Percentiles rank a stretch among this genome's conserved stretches.
Evolutionary conservation across 2,113 vertebrate species (phyloP).

Genomic region (Zosterops hypoxanthus): DNA sequence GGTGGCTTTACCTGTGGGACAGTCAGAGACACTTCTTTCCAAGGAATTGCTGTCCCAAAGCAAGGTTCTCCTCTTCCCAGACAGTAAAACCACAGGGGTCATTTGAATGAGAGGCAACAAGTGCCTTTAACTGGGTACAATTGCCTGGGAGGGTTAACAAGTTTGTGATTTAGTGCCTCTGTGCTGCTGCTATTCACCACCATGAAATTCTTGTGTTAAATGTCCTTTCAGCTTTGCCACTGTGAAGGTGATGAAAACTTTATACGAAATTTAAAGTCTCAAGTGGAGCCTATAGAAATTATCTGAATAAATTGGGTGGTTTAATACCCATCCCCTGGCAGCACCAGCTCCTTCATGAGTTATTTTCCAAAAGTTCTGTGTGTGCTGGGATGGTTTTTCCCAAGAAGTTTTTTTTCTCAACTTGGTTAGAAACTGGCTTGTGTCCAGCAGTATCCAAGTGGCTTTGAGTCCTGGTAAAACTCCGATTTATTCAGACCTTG

Average conservation of each 20-base stretch:
- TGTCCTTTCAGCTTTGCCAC: background rate
- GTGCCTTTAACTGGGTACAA: background rate
- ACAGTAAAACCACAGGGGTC: background rate
- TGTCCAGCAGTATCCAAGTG: background rate
- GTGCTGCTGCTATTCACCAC: background rate
- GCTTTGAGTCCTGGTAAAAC: background rate
- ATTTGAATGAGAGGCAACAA: background rate
- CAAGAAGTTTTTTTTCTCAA: background rate
- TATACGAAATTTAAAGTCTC: background rate
- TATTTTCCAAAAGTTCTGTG: background rate
- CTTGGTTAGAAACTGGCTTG: background rate
- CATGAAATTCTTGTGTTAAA: background rate
- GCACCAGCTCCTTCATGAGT: background rate
- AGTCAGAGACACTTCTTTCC: background rate
- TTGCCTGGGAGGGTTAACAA: background rate
- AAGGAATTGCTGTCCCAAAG: background rate
- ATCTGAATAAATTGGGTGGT: background rate
- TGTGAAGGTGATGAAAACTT: background rate
- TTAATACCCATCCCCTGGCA: background rate
- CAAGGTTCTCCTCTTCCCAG: background rate
- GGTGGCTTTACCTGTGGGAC: background rate
- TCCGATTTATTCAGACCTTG: background rate
- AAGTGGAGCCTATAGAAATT: background rate
- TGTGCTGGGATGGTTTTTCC: background rate
- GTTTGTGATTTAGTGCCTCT: background rate